These are phyloP conservation scores for Zaprionus taronus DNA, from an alignment of 1,140 invertebrate genomes.

Conservation along the genomic window DNA sequence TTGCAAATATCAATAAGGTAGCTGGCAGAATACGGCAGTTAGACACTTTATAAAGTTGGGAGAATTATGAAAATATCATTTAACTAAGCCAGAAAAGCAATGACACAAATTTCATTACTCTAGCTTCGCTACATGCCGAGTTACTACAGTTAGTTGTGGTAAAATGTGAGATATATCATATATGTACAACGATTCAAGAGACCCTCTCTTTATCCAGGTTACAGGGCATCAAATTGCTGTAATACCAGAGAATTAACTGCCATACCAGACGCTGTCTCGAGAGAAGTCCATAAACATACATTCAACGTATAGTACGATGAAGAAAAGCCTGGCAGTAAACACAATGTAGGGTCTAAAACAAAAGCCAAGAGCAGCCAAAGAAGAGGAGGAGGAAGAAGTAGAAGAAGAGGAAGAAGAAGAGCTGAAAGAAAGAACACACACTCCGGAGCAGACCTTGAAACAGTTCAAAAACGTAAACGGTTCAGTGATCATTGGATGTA, in stretches of 20 bases:
- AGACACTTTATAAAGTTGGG: not conserved
- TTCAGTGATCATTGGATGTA: slow-evolving; percentile 84
- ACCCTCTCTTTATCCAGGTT: not conserved
- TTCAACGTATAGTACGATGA: not conserved
- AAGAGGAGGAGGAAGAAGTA: slow-evolving; percentile 4
- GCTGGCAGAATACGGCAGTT: not conserved
- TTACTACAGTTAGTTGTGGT: not conserved
- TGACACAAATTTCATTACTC: not conserved
- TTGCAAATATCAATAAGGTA: not conserved
- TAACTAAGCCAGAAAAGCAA: not conserved
- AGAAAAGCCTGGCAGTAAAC: not conserved
- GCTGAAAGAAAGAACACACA: slow-evolving; percentile 19
- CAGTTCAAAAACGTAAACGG: slow-evolving; percentile 84
- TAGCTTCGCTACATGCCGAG: not conserved
- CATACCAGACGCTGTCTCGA: slow-evolving; percentile 8
- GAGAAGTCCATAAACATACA: not conserved
- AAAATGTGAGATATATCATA: not conserved
- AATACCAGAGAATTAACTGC: slow-evolving; percentile 9
- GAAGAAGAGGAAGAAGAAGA: slow-evolving; percentile 11
- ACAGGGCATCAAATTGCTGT: slow-evolving; percentile 9
- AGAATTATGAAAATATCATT: not conserved
- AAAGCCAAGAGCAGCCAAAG: not conserved
- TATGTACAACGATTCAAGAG: not conserved
- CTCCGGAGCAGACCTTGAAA: slow-evolving; percentile 78
- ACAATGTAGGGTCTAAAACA: slow-evolving; percentile 28